A percentile compares a stretch with the other conserved stretches of the same genome.
phyloP scores from a whole-genome alignment of 2,113 vertebrate genomes.

The Eubucco bourcierii region DNA sequence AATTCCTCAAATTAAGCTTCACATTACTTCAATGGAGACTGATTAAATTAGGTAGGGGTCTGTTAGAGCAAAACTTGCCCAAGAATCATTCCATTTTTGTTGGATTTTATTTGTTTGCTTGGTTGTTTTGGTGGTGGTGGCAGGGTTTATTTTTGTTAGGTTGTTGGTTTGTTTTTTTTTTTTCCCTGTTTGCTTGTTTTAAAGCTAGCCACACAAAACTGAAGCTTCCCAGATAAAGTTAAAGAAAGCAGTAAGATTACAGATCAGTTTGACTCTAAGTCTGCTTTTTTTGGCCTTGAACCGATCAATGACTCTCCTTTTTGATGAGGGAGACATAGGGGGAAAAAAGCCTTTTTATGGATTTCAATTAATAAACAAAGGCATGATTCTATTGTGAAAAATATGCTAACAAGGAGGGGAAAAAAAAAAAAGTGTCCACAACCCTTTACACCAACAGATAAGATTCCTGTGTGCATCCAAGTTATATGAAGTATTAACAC shows the following conservation, averaged over 20 bases:
- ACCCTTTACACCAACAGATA: not conserved
- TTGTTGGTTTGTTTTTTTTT: no score
- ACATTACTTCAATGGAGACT: not conserved
- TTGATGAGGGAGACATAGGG: not conserved
- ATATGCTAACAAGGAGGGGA: not conserved
- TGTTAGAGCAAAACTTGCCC: not conserved
- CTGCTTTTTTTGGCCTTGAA: conserved; percentile 20
- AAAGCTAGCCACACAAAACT: not conserved
- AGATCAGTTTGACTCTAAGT: not conserved
- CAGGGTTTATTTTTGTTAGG: not conserved
- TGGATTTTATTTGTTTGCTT: conserved; percentile 1
- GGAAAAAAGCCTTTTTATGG: not conserved
- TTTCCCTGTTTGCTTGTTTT: not conserved
- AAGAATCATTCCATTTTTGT: not conserved
- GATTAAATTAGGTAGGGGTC: not conserved
- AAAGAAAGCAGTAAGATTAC: conserved; percentile 16
- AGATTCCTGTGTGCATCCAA: not conserved
- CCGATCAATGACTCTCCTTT: not conserved
- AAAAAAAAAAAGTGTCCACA: not conserved
- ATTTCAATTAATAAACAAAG: conserved; percentile 31
- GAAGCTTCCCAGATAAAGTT: conserved; percentile 12
- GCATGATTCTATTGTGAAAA: conserved; percentile 3
- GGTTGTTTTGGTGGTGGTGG: no score
- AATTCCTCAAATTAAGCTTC: not conserved
- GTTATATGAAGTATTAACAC: not conserved